Evolutionary conservation across 2,797 vertebrate species (phyloP).

Genomic region (Chrysocyon brachyurus): DNA sequence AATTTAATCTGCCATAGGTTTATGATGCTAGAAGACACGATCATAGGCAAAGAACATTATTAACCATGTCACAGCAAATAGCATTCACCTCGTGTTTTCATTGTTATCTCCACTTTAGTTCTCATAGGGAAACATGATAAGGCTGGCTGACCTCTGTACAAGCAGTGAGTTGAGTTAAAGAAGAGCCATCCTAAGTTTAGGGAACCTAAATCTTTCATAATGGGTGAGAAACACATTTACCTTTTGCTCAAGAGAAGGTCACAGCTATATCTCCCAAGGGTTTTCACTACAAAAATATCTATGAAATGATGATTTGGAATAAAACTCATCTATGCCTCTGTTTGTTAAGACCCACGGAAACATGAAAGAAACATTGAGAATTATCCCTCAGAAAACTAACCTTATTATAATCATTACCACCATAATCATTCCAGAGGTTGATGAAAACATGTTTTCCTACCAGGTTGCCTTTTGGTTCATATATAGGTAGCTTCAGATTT

Average conservation of each 20-base stretch:
- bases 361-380: neutral
- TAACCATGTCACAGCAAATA: neutral
- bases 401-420: neutral
- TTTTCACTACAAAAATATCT: neutral
- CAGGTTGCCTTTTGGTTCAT: neutral
- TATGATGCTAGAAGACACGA: neutral
- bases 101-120: neutral
- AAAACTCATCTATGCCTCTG: neutral
- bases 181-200: neutral
- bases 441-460: neutral
- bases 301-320: neutral
- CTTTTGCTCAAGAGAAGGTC: neutral
- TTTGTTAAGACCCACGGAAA: neutral
- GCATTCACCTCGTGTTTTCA: neutral
- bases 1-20: neutral
- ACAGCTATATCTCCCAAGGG: neutral
- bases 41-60: neutral
- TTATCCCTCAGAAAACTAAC: neutral
- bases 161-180: neutral
- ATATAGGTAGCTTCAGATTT: neutral
- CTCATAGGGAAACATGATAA: neutral
- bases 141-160: fast-evolving
- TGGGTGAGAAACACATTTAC: neutral
- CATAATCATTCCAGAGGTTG: neutral
- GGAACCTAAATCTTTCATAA: neutral